Base-by-base conservation (phyloP, 2,888 invertebrate species). In the Arge pagana region DNA sequence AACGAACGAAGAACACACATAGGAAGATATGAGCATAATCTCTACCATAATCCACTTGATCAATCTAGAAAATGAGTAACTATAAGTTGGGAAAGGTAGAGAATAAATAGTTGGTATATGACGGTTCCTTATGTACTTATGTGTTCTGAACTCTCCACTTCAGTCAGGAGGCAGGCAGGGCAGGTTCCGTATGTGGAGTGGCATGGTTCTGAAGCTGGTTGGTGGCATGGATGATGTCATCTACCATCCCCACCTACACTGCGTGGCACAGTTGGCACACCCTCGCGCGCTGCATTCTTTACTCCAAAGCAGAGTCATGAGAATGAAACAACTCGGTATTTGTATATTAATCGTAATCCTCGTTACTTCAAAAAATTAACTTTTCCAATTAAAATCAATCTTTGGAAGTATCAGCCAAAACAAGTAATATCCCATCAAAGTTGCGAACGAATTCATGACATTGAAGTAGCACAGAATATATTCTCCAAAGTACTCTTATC, bases 231-330 rank as follows among this genome's bases (percentile, higher is more conserved):
- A 70, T 70, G 74, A 72, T 72, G 72, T 71, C 74, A 74, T 76
- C 75, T 71, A 72, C 71, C 75, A 75, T 72, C 73, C 70, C 69
- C 74, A 72, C 68, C 73, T 70, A 74, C 75, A 74, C 70, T 68
- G 70, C 71, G 72, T 69, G 71, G 74, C 74, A 75, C 74, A 65
- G 70, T 74, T 74, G 75, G 75, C 73, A 74, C 74, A 75, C 74
- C 76, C 72, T 66, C 70, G 74, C 74, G 75, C 74, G 73, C 74
- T 71, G 75, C 75, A 76, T 76, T 76, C 75, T 76, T 75, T 70
- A 74, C 76, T 76, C 74, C 75, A 76, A 75, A 75, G 71, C 74
- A 74, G 76, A 76, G 74, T 76, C 76, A 76, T 76, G 75, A 73
- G 74, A 76, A 76, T 75, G 71, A 76, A 74, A 73, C 68, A 76